phyloP scores from a whole-genome alignment of 1,140 invertebrate species.

The Wasmannia auropunctata region DNA sequence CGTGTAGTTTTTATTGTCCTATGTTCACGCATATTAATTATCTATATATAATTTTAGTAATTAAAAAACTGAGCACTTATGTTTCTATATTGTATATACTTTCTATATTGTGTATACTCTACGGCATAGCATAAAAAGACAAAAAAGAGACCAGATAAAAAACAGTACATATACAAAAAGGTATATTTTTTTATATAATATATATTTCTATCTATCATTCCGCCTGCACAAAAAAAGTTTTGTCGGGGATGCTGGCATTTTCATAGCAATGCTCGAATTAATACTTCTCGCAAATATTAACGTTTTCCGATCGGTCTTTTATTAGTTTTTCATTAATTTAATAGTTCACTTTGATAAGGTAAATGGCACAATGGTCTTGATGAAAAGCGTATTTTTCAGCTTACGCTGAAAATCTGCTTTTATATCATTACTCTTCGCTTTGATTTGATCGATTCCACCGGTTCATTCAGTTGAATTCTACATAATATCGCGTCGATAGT shows the following conservation, averaged over 20 bases:
- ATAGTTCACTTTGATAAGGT: not conserved
- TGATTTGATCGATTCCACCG: constrained; percentile 3
- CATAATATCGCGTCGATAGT: not conserved
- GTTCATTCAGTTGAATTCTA: not conserved
- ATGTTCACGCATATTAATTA: no score
- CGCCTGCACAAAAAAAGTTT: not conserved
- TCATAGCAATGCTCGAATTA: not conserved
- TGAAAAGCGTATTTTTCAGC: not conserved
- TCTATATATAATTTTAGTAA: not conserved
- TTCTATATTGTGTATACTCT: not conserved
- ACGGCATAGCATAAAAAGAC: not conserved
- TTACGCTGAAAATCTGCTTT: not conserved
- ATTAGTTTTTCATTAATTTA: not conserved
- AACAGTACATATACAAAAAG: not conserved
- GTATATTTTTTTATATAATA: no score
- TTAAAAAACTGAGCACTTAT: not conserved
- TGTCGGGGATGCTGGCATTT: not conserved
- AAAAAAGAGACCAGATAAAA: not conserved
- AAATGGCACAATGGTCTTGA: not conserved
- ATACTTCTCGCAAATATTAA: not conserved
- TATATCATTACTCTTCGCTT: not conserved
- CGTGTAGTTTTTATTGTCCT: no score
- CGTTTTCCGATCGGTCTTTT: not conserved
- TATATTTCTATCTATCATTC: not conserved
- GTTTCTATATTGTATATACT: no score